Conservation (phyloP, 2,113 vertebrate genomes). For the Montifringilla adamsi region DNA sequence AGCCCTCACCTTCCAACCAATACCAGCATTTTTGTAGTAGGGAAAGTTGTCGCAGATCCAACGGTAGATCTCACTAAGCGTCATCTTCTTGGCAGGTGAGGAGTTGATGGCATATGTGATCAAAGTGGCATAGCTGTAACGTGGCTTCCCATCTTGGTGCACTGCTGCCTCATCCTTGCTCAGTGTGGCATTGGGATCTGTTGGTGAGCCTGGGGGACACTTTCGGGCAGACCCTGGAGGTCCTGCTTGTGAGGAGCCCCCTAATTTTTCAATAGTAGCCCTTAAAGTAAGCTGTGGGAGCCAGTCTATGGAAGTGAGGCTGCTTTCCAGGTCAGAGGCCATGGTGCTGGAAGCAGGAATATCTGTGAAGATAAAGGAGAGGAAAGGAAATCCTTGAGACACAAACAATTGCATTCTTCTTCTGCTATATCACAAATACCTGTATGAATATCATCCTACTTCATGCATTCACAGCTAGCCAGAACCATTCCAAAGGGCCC, state of each 20-base stretch:
- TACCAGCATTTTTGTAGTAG: slow-evolving; percentile 90
- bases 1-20: slow-evolving; percentile 91
- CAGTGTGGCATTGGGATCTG: slow-evolving; percentile 78
- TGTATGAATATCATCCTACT: neutral
- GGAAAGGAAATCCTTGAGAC: neutral
- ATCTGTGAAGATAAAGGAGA: slow-evolving; percentile 41
- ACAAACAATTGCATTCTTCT: neutral
- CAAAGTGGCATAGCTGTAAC: slow-evolving; percentile 95
- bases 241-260: slow-evolving; percentile 78
- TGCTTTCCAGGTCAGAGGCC: slow-evolving; percentile 94
- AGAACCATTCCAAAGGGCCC: neutral
- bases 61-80: slow-evolving; percentile 95
- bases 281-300: slow-evolving; percentile 91
- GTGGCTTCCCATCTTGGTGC: slow-evolving; percentile 90
- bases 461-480: neutral
- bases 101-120: slow-evolving; percentile 95
- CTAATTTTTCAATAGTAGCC: slow-evolving; percentile 87
- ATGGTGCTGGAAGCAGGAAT: slow-evolving; percentile 67
- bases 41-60: slow-evolving; percentile 97
- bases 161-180: slow-evolving; percentile 78
- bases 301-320: slow-evolving; percentile 98
- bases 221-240: slow-evolving; percentile 79
- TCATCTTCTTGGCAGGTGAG: slow-evolving; percentile 90
- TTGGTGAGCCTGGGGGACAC: slow-evolving; percentile 76
- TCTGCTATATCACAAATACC: neutral